Percentiles rank a stretch among this genome's conserved stretches.
phyloP scores from a whole-genome alignment of 2,113 vertebrate species.

The Acanthisitta chloris region DNA sequence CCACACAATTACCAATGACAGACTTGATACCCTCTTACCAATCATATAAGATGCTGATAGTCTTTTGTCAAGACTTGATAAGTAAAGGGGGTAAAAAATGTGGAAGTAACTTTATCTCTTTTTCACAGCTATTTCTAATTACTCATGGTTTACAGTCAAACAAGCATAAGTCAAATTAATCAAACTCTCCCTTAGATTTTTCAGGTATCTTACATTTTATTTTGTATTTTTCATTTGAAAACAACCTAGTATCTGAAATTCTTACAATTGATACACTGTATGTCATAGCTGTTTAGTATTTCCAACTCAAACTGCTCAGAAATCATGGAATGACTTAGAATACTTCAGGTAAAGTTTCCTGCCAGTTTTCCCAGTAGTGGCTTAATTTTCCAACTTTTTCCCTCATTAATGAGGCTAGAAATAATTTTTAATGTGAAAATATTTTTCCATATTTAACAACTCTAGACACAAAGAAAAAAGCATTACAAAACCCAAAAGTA shows the following conservation, averaged over 20 bases:
- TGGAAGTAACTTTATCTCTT: neutral
- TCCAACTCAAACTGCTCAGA: neutral
- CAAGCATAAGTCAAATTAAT: neutral
- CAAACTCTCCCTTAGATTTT: neutral
- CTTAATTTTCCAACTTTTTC: neutral
- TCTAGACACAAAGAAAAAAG: neutral
- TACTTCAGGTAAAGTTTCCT: neutral
- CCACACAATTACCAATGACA: neutral
- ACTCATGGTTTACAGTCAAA: neutral
- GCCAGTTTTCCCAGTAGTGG: rapidly evolving
- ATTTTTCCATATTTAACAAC: neutral
- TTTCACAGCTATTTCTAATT: neutral
- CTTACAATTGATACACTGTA: neutral
- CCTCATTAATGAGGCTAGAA: neutral
- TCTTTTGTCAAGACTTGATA: neutral
- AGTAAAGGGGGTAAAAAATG: neutral
- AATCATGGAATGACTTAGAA: neutral
- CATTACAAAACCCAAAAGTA: neutral
- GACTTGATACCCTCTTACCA: neutral
- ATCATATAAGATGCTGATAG: neutral
- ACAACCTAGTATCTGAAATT: neutral
- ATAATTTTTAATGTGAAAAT: neutral
- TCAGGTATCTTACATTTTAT: neutral
- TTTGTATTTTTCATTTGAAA: neutral
- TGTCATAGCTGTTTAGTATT: neutral